Conservation (phyloP, 2,797 vertebrate species). For the Eulemur albifrons region DNA sequence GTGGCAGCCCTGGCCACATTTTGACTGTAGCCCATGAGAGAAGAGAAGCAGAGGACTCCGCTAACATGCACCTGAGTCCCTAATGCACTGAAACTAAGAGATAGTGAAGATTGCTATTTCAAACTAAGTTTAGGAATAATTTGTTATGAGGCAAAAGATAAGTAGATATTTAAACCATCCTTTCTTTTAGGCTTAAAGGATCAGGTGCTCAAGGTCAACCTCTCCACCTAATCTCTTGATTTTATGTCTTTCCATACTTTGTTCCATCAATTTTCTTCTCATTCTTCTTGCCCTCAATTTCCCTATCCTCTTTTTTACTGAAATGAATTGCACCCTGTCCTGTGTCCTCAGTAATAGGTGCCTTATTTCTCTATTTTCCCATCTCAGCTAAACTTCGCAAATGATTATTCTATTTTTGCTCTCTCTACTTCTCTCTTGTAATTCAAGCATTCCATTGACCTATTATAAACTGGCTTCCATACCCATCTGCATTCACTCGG, state of each 20-base stretch:
- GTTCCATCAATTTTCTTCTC: background rate
- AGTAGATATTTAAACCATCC: background rate
- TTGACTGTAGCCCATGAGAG: background rate
- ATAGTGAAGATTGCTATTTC: background rate
- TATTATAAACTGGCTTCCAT: background rate
- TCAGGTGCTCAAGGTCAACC: background rate
- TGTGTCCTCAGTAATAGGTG: background rate
- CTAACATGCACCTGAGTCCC: background rate
- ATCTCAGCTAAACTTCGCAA: background rate
- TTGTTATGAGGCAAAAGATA: background rate
- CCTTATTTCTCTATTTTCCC: background rate
- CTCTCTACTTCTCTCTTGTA: background rate
- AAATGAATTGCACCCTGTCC: background rate
- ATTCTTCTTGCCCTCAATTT: background rate
- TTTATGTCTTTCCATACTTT: background rate
- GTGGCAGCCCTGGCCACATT: background rate
- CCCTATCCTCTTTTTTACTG: background rate
- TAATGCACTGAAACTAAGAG: background rate
- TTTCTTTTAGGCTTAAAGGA: background rate
- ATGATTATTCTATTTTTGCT: background rate
- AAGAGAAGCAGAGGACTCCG: background rate
- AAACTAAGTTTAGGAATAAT: background rate
- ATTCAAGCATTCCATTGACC: background rate
- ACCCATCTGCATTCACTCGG: background rate
- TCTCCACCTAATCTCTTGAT: background rate